Evolutionary conservation across 2,113 vertebrate genomes (phyloP).

Genomic region (Tupaia chinensis): DNA sequence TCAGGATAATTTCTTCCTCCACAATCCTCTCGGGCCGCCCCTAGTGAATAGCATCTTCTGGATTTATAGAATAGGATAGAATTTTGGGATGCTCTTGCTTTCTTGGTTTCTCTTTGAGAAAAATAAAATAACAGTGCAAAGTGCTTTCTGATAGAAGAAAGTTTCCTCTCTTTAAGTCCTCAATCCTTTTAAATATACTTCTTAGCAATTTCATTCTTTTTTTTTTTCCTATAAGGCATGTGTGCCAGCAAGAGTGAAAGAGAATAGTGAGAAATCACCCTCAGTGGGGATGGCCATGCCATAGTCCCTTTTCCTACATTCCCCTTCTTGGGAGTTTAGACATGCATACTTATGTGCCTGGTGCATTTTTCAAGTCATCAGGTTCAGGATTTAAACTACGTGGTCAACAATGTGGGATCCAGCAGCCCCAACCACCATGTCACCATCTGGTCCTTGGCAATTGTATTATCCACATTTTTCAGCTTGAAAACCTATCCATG

Average conservation of each 20-base stretch:
- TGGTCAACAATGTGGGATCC: too few species aligned
- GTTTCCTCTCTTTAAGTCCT: neutral
- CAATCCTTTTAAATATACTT: neutral
- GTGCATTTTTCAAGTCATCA: too few species aligned
- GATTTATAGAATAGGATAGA: neutral
- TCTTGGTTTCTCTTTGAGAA: conserved; percentile 36
- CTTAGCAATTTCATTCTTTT: neutral
- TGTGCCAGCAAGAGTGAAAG: too few species aligned
- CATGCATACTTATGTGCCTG: too few species aligned
- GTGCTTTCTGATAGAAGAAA: conserved; percentile 13
- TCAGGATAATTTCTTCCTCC: neutral
- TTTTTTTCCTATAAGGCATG: too few species aligned
- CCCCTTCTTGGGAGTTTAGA: too few species aligned
- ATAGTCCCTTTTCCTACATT: too few species aligned
- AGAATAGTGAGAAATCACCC: too few species aligned
- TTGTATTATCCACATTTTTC: neutral
- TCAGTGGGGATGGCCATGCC: too few species aligned
- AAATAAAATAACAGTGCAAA: conserved; percentile 20
- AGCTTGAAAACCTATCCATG: neutral
- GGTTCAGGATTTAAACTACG: too few species aligned
- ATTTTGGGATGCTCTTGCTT: neutral
- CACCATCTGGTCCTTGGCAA: neutral
- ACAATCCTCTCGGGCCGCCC: neutral
- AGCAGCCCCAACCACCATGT: too few species aligned
- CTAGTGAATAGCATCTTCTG: neutral